Conservation (phyloP, 2,797 vertebrate genomes). For the Vireo griseus region DNA sequence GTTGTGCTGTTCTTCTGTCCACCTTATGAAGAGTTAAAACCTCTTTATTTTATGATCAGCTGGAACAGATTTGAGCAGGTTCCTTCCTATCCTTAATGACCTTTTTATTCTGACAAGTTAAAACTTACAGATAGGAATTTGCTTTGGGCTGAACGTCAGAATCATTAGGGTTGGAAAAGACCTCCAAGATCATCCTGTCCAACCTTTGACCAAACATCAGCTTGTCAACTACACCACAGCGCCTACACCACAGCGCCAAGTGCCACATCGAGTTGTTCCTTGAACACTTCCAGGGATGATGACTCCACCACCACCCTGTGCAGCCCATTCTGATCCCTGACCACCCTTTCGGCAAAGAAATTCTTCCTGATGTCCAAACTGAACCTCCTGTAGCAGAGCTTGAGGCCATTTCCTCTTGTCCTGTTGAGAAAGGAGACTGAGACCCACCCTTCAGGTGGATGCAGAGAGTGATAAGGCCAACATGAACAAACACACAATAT, state of each 20-base stretch:
- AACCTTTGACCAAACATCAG: background rate
- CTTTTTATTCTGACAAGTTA: background rate
- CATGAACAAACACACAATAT: background rate
- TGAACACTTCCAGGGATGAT: background rate
- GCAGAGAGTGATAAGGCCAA: background rate
- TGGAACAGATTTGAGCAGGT: background rate
- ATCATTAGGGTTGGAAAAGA: background rate
- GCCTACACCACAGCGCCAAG: background rate
- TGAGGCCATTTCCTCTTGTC: background rate
- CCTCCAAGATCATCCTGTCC: background rate
- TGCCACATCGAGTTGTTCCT: accelerated
- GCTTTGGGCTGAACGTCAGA: background rate
- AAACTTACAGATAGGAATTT: background rate
- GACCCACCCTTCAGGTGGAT: background rate
- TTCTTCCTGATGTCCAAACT: background rate
- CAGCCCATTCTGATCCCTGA: background rate
- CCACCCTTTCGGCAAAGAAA: background rate
- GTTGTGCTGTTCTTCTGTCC: background rate
- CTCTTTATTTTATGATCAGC: background rate
- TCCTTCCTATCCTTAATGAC: background rate
- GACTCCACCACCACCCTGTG: background rate
- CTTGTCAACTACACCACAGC: background rate
- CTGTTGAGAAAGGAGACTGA: background rate
- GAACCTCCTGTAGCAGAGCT: background rate
- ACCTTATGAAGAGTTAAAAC: background rate